phyloP scores from a whole-genome alignment of 2,888 invertebrate species.

The Galerucella calmariensis region DNA sequence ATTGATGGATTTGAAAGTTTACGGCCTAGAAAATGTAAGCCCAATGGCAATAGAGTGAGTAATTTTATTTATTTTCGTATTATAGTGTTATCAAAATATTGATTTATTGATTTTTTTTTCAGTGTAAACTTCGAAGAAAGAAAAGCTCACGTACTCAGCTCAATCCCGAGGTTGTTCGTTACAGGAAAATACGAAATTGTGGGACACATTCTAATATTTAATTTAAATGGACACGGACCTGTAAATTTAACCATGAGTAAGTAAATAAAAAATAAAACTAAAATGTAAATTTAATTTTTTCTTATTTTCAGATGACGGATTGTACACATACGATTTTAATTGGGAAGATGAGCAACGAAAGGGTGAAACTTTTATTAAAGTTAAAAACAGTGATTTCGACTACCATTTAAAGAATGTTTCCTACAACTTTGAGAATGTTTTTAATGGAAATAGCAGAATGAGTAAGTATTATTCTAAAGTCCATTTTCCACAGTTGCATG shows the following conservation, averaged over 20 bases:
- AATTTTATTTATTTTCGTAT: background rate
- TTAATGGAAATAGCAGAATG: slow-evolving; percentile 47
- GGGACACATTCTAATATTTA: slow-evolving; percentile 74
- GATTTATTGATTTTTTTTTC: background rate
- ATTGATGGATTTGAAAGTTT: slow-evolving; percentile 34
- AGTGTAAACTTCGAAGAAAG: slow-evolving; percentile 24
- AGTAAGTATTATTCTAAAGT: slow-evolving; percentile 37
- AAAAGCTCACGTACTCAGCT: slow-evolving; percentile 19
- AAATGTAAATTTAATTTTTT: background rate
- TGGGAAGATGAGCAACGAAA: slow-evolving; percentile 26
- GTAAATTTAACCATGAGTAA: slow-evolving; percentile 75
- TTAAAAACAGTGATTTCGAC: slow-evolving; percentile 26
- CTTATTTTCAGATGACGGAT: slow-evolving; percentile 26
- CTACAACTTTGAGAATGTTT: slow-evolving; percentile 47
- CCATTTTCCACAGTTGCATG: too few relatives aligned
- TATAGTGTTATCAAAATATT: background rate
- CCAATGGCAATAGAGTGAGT: slow-evolving; percentile 27
- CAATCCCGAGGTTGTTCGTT: slow-evolving; percentile 20
- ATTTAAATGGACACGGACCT: slow-evolving; percentile 74
- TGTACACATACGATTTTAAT: slow-evolving; percentile 31
- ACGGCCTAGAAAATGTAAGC: slow-evolving; percentile 31
- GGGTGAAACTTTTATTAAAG: slow-evolving; percentile 25
- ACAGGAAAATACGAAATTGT: slow-evolving; percentile 74
- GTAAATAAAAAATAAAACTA: slow-evolving; percentile 33
- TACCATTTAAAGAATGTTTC: slow-evolving; percentile 35